phyloP scores from a whole-genome alignment of 2,888 invertebrate genomes.

The Drosophila borborema region DNA sequence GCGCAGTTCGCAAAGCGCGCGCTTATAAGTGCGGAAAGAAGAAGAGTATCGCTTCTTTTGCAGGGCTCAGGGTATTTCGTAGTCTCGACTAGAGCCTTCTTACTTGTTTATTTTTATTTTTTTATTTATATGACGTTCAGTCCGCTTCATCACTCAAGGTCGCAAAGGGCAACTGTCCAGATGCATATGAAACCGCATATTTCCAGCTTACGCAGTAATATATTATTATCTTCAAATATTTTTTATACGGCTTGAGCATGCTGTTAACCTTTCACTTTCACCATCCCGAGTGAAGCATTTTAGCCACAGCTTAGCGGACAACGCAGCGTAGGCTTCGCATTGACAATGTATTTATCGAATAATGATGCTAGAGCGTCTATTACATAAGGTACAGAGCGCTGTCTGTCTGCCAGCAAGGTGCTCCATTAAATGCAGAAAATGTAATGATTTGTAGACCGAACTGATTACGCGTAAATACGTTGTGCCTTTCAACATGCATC shows the following conservation, averaged over 20 bases:
- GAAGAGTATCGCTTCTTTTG: no score
- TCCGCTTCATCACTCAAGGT: conserved; percentile 37
- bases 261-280: conserved; percentile 68
- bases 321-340: conserved; percentile 3
- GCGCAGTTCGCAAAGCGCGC: no score
- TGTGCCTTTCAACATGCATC: conserved; percentile 34
- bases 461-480: conserved; percentile 44
- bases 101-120: conserved; percentile 9
- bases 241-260: conserved; percentile 27
- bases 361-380: conserved; percentile 27
- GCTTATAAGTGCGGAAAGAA: no score
- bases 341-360: conserved; percentile 51
- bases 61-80: no score
- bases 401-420: conserved; percentile 42
- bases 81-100: no score
- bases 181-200: conserved; percentile 12
- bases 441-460: conserved; percentile 47
- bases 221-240: conserved; percentile 36
- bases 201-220: conserved; percentile 10
- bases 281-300: conserved; percentile 21
- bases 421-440: conserved; percentile 53
- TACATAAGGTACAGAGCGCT: conserved; percentile 48
- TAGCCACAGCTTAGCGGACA: not conserved
- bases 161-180: conserved; percentile 40
- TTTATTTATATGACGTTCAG: conserved; percentile 11